Percentiles rank a stretch among this genome's conserved stretches.
Conservation (phyloP, 2,113 vertebrate species). For the Propithecus coquereli region DNA sequence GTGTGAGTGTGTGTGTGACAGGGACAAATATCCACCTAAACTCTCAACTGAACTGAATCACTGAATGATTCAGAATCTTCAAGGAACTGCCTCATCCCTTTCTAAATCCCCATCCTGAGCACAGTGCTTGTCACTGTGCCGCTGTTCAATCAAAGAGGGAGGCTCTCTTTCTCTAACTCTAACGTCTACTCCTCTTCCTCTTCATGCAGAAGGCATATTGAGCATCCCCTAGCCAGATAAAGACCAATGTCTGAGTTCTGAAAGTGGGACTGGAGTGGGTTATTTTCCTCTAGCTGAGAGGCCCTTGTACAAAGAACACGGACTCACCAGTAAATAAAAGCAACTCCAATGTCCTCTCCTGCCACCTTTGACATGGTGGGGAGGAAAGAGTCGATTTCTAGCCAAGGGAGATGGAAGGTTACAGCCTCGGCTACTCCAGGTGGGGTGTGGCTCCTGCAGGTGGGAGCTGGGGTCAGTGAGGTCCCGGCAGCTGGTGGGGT, state of each 20-base stretch:
- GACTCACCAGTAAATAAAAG: background rate
- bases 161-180: background rate
- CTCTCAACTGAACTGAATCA: background rate
- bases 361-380: background rate
- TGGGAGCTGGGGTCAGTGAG: background rate
- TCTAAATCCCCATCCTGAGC: background rate
- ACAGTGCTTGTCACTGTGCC: fast-evolving
- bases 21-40: background rate
- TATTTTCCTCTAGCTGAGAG: background rate
- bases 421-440: background rate
- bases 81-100: background rate
- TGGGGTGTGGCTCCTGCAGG: background rate
- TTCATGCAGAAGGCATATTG: background rate
- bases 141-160: too few relatives aligned
- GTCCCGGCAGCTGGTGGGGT: background rate
- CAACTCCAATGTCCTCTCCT: too few relatives aligned
- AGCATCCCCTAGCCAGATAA: background rate
- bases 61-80: background rate
- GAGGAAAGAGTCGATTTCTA: background rate
- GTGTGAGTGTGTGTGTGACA: background rate
- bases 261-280: background rate
- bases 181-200: background rate
- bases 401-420: background rate
- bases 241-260: background rate
- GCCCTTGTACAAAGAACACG: background rate